Base-by-base conservation (phyloP, 2,888 invertebrate species). In the Heliconius ethilla region DNA sequence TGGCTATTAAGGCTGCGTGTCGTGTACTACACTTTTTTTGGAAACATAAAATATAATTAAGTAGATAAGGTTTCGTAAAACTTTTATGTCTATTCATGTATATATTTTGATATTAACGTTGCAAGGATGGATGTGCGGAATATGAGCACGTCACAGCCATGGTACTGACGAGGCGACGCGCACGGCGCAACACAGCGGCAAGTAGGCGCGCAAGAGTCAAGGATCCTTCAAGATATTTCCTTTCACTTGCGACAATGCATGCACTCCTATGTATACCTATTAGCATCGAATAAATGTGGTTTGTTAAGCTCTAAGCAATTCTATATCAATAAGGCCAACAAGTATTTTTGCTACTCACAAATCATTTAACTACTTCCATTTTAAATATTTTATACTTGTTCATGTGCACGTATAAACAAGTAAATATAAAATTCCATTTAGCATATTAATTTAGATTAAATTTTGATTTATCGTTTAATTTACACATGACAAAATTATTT, bases 141-240 rank as follows among this genome's bases (percentile, higher is more conserved):
- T 78, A 81, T 82, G 80, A 83, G 75, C 79, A 82, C 81, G 81
- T 83, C 81, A 81, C 82, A 82, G 81, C 82, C 82, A 82, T 82
- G 80, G 79, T 81, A 83, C 80, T 80, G 81, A 82, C 83, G 83
- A 80, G 81, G 82, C 83, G 83, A 81, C 84, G 84, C 78, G 78
- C 83, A 81, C 33, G 33, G 33, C 33, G 33, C 33, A 33, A 80
- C 85, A 82, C 84, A 81, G 80, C 83, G 83, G 81, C 83, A 87
- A 89, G 92, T 90, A 90, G 90, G 92, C 91, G 92, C 92, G 88
- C 90, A 86, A 89, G 86, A 92, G 90, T 93, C 93, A 94, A 94
- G 93, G 93, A 94, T 94, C 88, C 92, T 89, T 89, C 90, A 90
- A 92, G 91, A 93, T 93, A 93, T 94, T 94, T 93, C 94, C 94